Base-by-base conservation (phyloP, 2,797 vertebrate genomes). In the Diplodus sargus region DNA sequence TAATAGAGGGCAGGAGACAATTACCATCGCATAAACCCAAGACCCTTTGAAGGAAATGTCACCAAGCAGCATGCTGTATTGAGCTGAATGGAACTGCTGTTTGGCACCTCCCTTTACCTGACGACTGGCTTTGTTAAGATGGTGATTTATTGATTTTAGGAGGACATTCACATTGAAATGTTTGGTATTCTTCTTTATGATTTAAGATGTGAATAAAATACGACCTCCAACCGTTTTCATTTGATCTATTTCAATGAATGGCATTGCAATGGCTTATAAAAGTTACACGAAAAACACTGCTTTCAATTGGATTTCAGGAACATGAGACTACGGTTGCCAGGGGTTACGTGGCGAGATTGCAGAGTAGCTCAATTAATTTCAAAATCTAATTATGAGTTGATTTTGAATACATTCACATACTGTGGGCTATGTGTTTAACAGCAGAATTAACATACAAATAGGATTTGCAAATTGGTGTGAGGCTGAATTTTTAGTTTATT, bases 1-100 rank as follows among this genome's bases (percentile, higher is more conserved):
- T 89, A 84, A 91, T 89, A 80, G 88, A 90, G 88, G 86, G 78
- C 87, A 88, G 61, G 68, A 87, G 88, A 91, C 87, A 91, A 93
- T 93, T 90, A 92, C 86, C 73, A 85, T 68, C 34, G 64, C 76
- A 78, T 81, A 83, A 87, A 89, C 73, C 42, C 0, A 18, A 65
- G 81, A 84, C 79, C 85, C 87, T 90, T 90, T 85, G 78, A 90
- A 80, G 81, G 53, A 91, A 92, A 92, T 91, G 87, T 90, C 90
- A 92, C 64, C 52, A 56, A 69, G 74, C 76, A 71, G 67, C 75
- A 70, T 0, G 63, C 30, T 47, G 76, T 67, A 74, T 62, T 79
- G 63, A 79, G 74, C 53, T 78, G 68, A 74, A 76, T 45, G 48
- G 72, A 66, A 65, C 63, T 68, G 68, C 62, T 70, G 48, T 68